phyloP scores from a whole-genome alignment of 2,113 vertebrate species.

The Amphilophus citrinellus region DNA sequence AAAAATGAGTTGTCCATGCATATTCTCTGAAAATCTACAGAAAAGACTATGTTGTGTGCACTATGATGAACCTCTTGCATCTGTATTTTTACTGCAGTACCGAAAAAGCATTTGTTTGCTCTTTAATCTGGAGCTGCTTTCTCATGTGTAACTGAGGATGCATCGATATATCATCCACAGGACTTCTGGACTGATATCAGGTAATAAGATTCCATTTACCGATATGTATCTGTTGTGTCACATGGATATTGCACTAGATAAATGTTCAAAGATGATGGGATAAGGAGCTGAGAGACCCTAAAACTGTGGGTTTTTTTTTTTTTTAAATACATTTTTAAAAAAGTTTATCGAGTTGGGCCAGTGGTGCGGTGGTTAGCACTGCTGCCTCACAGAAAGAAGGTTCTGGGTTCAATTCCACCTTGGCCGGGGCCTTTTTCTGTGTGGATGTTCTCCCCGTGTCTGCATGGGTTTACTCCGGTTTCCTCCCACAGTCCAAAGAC shows the following conservation, averaged over 20 bases:
- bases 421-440: no score
- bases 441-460: no score
- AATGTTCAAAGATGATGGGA: neutral
- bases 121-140: neutral
- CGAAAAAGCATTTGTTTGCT: neutral
- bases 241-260: neutral
- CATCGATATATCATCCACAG: neutral
- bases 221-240: neutral
- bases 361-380: no score
- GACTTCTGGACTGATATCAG: neutral
- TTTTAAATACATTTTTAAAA: neutral
- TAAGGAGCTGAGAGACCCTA: neutral
- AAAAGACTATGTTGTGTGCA: neutral
- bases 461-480: no score
- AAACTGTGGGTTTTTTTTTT: neutral
- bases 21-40: neutral
- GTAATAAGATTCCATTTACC: rapidly evolving
- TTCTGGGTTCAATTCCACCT: no score
- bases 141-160: rapidly evolving
- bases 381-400: no score
- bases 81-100: neutral
- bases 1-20: no score
- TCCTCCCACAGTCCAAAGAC: no score
- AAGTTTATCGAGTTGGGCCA: no score
- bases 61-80: no score